Evolutionary conservation across 2,888 invertebrate genomes (phyloP), one percentile per base, ranked within the genome.

Genomic region (Drosophila formosana): DNA sequence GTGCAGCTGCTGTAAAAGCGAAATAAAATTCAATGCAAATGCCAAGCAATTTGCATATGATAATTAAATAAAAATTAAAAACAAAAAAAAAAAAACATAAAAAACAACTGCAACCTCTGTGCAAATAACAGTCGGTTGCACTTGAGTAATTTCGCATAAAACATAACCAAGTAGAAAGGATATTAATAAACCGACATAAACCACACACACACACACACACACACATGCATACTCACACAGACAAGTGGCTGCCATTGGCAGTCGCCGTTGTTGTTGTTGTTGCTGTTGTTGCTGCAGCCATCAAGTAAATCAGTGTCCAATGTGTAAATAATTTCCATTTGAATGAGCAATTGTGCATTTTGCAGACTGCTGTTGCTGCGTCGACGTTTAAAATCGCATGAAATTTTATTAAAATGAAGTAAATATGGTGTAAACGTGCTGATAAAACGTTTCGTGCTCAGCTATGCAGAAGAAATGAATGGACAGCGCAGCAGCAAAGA

Each of bases 281-380:
- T 64, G 66, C 13, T 52, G 65, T 30, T 75, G 53, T 41, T 72
- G 66, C 45, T 72, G 74, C 55, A 62, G 73, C 75, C 87, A 82
- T 82, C 82, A 88, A 86, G 88, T 86, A 88, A 87, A 82, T 88
- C 87, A 86, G 84, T 87, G 87, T 79, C 88, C 88, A 89, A 89
- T 87, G 88, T 90, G 90, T 89, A 90, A 91, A 91, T 92, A 92
- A 92, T 92, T 91, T 91, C 92, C 91, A 91, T 86, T 80, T 83
- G 88, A 90, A 86, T 91, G 89, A 87, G 87, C 91, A 91, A 88
- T 89, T 89, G 90, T 90, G 91, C 90, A 90, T 88, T 89, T 82
- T 76, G 75, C 73, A 73, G 56, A 75, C 72, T 32, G 26, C 51
- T 41, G 55, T 53, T 52, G 60, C 67, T 73, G 78, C 62, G 76